Evolutionary conservation across 1,140 invertebrate genomes (phyloP).

Genomic region (Planococcus citri): DNA sequence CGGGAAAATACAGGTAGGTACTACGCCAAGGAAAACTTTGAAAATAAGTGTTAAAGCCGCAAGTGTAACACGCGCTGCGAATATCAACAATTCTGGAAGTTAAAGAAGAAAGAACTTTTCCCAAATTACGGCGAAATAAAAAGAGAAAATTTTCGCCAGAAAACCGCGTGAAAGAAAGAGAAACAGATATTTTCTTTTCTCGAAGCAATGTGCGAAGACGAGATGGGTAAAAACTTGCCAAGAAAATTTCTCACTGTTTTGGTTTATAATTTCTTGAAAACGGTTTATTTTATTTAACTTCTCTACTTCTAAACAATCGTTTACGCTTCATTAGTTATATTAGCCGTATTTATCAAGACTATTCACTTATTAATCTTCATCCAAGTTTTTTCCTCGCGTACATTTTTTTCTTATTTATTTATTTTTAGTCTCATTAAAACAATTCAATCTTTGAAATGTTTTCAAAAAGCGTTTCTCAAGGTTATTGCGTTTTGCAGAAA

Average conservation of each 20-base stretch:
- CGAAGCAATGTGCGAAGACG: background rate
- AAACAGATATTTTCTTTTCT: conserved; percentile 17
- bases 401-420: background rate
- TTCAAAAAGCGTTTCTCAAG: too few species aligned
- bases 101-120: conserved; percentile 7
- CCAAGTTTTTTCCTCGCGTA: background rate
- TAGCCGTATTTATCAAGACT: background rate
- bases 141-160: background rate
- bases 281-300: conserved; percentile 18
- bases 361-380: background rate
- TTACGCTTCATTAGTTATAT: conserved; percentile 17
- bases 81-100: conserved; percentile 17
- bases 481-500: too few species aligned
- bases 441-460: background rate
- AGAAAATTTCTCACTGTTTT: conserved; percentile 16
- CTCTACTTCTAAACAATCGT: conserved; percentile 17
- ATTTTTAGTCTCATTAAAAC: background rate
- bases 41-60: conserved; percentile 20
- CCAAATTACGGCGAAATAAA: conserved; percentile 12
- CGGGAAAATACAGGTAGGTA: conserved; percentile 15
- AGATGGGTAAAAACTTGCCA: conserved; percentile 17
- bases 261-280: conserved; percentile 14
- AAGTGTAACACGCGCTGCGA: conserved; percentile 17
- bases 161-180: background rate
- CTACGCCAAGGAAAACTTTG: conserved; percentile 11